phyloP scores from a whole-genome alignment of 2,888 invertebrate species.

The Eugnorisma glareosa region DNA sequence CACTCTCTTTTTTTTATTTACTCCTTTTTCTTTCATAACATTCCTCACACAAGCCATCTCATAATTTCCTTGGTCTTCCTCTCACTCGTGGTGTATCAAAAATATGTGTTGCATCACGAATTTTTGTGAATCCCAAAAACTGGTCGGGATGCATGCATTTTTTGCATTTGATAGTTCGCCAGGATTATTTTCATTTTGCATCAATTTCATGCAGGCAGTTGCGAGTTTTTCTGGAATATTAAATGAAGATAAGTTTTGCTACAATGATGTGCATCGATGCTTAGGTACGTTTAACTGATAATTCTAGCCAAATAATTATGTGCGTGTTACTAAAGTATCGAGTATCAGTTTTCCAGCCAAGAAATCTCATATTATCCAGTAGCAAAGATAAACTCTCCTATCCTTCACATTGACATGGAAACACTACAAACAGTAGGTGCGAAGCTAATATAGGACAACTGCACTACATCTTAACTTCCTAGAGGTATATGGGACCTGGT shows the following conservation, averaged over 20 bases:
- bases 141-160: neutral
- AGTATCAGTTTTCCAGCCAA: constrained; percentile 10
- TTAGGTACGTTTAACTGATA: neutral
- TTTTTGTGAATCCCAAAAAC: neutral
- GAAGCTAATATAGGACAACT: constrained; percentile 33
- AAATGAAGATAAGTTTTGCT: neutral
- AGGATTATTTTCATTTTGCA: constrained; percentile 1
- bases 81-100: neutral
- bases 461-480: constrained; percentile 30
- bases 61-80: neutral
- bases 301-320: neutral
- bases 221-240: neutral
- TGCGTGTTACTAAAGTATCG: neutral
- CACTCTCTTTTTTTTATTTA: too few relatives aligned
- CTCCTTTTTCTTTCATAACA: too few relatives aligned
- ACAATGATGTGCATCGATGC: too few relatives aligned
- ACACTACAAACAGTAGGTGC: constrained; percentile 8
- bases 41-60: too few relatives aligned
- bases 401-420: constrained; percentile 9
- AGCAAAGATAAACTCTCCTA: constrained; percentile 24
- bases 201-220: neutral
- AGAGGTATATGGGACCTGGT: neutral
- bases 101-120: neutral
- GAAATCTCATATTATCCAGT: neutral
- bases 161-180: constrained; percentile 7